phyloP scores from a whole-genome alignment of 92 coral and sea anemone genomes.

The Palythoa grandis region DNA sequence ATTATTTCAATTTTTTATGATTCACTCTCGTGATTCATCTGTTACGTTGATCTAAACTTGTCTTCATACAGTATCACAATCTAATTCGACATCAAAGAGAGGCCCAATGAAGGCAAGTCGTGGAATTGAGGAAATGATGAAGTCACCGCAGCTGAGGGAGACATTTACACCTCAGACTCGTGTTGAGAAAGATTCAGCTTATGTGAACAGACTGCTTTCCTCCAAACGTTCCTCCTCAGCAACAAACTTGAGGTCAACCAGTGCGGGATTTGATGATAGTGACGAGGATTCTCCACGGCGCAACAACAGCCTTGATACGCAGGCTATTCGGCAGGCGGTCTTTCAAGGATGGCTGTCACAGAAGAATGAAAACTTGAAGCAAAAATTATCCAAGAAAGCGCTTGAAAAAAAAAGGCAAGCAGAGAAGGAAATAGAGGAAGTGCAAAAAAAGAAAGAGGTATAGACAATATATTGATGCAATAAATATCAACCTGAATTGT shows the following conservation, averaged over 20 bases:
- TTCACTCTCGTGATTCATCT: neutral
- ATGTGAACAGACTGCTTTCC: conserved; percentile 38
- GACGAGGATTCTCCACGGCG: conserved; percentile 60
- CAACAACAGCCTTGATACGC: conserved; percentile 69
- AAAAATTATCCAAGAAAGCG: conserved; percentile 67
- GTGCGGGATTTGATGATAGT: conserved; percentile 54
- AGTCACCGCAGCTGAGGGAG: conserved; percentile 71
- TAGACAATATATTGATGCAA: neutral
- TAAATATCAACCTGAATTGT: no score
- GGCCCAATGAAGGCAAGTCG: conserved; percentile 79
- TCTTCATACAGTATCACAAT: neutral
- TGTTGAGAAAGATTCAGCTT: conserved; percentile 37
- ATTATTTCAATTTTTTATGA: no score
- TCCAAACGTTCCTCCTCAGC: conserved; percentile 76
- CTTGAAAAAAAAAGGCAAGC: conserved; percentile 74
- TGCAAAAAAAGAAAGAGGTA: conserved; percentile 60
- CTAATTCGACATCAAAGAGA: conserved; percentile 52
- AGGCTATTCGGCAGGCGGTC: conserved; percentile 79
- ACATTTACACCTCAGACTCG: conserved; percentile 23
- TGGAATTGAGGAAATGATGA: conserved; percentile 71
- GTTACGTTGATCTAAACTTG: neutral
- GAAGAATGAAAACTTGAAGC: conserved; percentile 71
- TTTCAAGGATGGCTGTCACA: conserved; percentile 80
- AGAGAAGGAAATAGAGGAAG: conserved; percentile 69
- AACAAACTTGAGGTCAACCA: conserved; percentile 64